Evolutionary conservation across 2,888 invertebrate genomes (phyloP), one percentile per base, ranked within the genome.

Genomic region (Epistrophella euchroma): DNA sequence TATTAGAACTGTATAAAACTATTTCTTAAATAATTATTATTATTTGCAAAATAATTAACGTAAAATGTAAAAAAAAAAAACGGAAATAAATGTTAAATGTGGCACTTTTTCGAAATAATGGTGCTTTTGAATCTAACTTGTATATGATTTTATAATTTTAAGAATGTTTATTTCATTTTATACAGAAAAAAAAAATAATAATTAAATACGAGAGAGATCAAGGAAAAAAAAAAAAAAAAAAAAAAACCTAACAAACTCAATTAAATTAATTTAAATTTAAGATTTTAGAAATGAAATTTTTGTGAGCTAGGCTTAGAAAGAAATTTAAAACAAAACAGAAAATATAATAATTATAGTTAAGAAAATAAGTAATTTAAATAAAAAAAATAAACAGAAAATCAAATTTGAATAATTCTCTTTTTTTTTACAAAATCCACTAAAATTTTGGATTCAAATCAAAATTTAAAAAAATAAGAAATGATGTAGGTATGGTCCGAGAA

Each of bases 341-440:
- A 28, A 73, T 66, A 45, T 64, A 68, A 6, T 32, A 28, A 28
- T 50, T 45, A 56, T 32, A 73, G 64, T 19, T 80, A 55, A 77
- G 55, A 55, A 66, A 50, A 50, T 71, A 78, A 85, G 76, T 80
- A 81, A 81, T 62, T 81, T 81, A 82, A 78, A 72, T 66, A 76
- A 71, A 76, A 75, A 52, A 52, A 28, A 58, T 55, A 25, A 11
- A 43, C 32, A 58, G 35, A 35, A 70, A 73, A 76, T 73, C 35
- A 50, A 77, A 43, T 25, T 43, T 35, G 11, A 50, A 43, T 13
- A 32, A 11, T 25, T 37, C 17, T 6, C 56, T 7, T 11, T 52
- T 62, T 73, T 4, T 60, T 19, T 9, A 2, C 19, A 3, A 22
- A 47, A 22, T 19, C 22, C 6, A 19, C 3, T 13, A 37, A 13